Conservation (phyloP, 1,140 invertebrate species). For the Dolichoris vasculosae region DNA sequence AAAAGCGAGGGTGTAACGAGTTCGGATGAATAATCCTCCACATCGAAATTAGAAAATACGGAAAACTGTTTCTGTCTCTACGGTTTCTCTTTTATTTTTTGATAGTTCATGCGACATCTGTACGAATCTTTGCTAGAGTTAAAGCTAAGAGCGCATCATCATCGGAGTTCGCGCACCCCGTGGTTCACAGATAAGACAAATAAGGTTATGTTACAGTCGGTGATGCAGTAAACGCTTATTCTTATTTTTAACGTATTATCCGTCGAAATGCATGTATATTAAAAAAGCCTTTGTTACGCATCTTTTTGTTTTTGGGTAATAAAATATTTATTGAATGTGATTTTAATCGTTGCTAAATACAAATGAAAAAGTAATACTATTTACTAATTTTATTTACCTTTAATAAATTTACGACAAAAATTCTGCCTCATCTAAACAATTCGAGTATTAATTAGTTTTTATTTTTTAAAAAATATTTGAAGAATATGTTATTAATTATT, state of each 20-base stretch:
- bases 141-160: slow-evolving; percentile 5
- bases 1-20: background rate
- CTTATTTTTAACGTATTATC: background rate
- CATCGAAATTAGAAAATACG: slow-evolving; percentile 28
- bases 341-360: too few species aligned
- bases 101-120: slow-evolving; percentile 47
- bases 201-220: slow-evolving; percentile 33
- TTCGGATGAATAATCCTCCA: slow-evolving; percentile 3
- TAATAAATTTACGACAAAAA: too few species aligned
- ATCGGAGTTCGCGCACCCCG: slow-evolving; percentile 22
- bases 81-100: background rate
- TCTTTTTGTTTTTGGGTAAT: too few species aligned
- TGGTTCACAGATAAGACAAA: background rate
- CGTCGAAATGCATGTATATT: too few species aligned
- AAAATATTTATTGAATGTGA: too few species aligned
- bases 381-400: too few species aligned
- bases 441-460: too few species aligned
- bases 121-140: slow-evolving; percentile 15
- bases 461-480: too few species aligned
- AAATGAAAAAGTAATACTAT: too few species aligned
- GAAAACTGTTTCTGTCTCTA: background rate
- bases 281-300: too few species aligned
- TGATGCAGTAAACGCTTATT: slow-evolving; percentile 21
- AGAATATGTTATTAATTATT: too few species aligned
- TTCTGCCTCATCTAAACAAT: too few species aligned